Evolutionary conservation across 2,888 invertebrate genomes (phyloP), one percentile per base, ranked within the genome.

Genomic region (Morpho helenor): DNA sequence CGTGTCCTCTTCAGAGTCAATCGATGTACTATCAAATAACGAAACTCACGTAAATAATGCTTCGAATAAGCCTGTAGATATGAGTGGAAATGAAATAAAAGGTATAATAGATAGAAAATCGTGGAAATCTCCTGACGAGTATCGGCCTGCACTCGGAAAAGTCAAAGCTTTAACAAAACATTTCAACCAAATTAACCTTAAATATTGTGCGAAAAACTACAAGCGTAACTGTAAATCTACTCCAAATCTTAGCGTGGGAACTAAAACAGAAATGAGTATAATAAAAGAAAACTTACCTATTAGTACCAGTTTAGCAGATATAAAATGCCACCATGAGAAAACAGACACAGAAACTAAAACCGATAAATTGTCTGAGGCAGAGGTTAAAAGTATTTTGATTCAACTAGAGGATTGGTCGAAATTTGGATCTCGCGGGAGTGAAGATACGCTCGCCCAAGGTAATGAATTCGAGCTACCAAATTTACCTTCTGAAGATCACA

Each of bases 91-190:
- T 60, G 75, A 82, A 68, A 79, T 87, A 47, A 69, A 88, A 61
- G 83, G 85, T 59, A 79, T 80, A 56, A 78, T 80, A 49, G 82
- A 87, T 59, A 79, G 82, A 52, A 94, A 93, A 66, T 93, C 93
- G 22, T 94, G 94, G 94, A 93, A 92, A 69, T 94, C 94, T 0
- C 94, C 94, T 0, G 94, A 94, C 67, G 94, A 94, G 68, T 93
- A 93, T 54, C 82, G 94, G 58, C 92, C 94, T 22, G 93, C 94
- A 0, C 92, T 92, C 59, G 95, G 95, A 1, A 92, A 94, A 76
- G 95, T 95, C 0, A 94, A 93, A 59, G 94, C 93, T 46, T 82
- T 96, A 60, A 91, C 95, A 0, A 93, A 93, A 73, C 94, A 94
- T 76, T 96, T 95, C 66, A 91, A 94, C 67, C 79, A 85, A 66